phyloP scores from a whole-genome alignment of 2,113 vertebrate genomes.

The Zosterops lateralis region DNA sequence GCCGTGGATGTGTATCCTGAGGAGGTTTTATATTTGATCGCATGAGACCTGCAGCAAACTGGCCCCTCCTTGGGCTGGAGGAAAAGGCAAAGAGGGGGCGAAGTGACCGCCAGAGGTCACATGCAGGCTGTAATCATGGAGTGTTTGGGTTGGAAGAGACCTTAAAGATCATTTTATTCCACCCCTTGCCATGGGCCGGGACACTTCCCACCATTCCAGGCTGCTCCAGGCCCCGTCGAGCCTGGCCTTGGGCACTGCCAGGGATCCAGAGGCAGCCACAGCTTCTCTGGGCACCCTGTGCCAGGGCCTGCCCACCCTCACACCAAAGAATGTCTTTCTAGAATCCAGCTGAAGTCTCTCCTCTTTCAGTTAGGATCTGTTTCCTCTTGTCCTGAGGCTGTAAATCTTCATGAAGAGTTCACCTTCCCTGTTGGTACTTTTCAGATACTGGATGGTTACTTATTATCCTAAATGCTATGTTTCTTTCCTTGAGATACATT shows the following conservation, averaged over 20 bases:
- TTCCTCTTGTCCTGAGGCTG: fast-evolving
- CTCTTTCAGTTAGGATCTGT: fast-evolving
- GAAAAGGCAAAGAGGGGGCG: background rate
- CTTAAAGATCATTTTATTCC: background rate
- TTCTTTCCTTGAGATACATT: fast-evolving
- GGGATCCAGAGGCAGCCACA: background rate
- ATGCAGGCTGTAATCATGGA: fast-evolving
- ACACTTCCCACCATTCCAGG: fast-evolving
- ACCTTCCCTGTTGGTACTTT: fast-evolving
- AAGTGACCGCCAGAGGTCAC: background rate
- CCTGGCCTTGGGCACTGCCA: background rate
- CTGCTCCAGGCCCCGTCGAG: fast-evolving
- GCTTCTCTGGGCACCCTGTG: background rate
- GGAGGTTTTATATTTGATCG: fast-evolving
- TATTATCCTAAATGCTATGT: background rate
- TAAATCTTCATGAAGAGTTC: background rate
- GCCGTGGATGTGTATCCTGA: fast-evolving
- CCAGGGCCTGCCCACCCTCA: fast-evolving
- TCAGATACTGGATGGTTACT: background rate
- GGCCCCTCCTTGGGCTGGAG: fast-evolving
- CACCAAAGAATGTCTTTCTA: fast-evolving
- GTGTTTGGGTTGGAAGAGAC: fast-evolving
- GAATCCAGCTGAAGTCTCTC: fast-evolving
- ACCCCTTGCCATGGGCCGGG: fast-evolving
- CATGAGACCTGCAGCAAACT: background rate